phyloP scores from a whole-genome alignment of 2,797 vertebrate genomes.

The Anniella stebbinsi region DNA sequence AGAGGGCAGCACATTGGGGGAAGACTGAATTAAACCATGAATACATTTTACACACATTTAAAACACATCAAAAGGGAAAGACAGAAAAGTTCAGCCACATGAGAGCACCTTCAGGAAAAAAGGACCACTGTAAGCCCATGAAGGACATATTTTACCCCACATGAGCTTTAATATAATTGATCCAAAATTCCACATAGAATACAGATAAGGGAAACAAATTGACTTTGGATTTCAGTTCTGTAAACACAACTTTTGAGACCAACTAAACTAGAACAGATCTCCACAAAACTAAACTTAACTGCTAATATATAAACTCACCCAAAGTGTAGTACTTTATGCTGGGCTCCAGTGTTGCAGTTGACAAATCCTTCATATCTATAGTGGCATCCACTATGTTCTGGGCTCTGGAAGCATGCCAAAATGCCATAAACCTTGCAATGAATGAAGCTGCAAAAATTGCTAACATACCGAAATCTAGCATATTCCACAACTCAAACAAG shows the following conservation, averaged over 20 bases:
- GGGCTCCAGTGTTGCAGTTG: slow-evolving; percentile 86
- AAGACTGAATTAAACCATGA: background rate
- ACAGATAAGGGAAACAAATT: background rate
- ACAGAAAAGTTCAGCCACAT: background rate
- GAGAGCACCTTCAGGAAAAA: background rate
- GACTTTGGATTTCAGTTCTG: background rate
- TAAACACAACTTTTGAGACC: background rate
- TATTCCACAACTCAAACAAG: slow-evolving; percentile 96
- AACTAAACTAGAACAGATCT: slow-evolving; percentile 11
- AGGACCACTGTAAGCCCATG: background rate
- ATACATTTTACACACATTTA: background rate
- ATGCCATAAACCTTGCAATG: slow-evolving; percentile 94
- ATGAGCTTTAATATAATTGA: background rate
- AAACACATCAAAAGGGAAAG: background rate
- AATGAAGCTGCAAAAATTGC: slow-evolving; percentile 97
- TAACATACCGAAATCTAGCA: slow-evolving; percentile 98
- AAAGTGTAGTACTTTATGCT: slow-evolving; percentile 92
- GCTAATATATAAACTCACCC: slow-evolving; percentile 82
- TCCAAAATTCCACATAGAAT: background rate
- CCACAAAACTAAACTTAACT: slow-evolving; percentile 1
- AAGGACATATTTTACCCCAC: background rate
- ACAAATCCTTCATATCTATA: slow-evolving; percentile 85
- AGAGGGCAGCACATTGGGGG: background rate
- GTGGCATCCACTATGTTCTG: slow-evolving; percentile 90
- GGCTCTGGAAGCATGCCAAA: slow-evolving; percentile 90